phyloP scores from a whole-genome alignment of 2,113 vertebrate species.

The Phaethon lepturus region DNA sequence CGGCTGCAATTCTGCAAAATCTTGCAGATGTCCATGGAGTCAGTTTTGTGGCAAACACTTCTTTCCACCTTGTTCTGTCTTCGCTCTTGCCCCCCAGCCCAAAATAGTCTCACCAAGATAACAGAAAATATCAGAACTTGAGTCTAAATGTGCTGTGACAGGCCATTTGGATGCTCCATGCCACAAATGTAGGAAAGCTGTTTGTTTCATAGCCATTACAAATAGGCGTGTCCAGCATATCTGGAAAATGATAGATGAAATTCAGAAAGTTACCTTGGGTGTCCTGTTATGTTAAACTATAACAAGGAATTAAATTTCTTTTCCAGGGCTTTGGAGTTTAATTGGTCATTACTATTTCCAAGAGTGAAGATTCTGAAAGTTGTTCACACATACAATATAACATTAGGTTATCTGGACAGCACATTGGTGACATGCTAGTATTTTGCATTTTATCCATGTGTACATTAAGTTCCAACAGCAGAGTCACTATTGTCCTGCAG shows the following conservation, averaged over 20 bases:
- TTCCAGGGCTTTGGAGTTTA: not conserved
- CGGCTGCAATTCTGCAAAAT: not conserved
- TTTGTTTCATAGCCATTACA: not conserved
- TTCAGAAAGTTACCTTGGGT: not conserved
- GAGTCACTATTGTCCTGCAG: not conserved
- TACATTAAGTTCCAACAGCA: not conserved
- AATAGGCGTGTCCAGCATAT: not conserved
- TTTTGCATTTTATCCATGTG: not conserved
- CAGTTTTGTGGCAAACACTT: not conserved
- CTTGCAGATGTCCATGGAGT: not conserved
- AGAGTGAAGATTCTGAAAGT: not conserved
- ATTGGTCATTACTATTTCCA: not conserved
- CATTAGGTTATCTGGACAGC: not conserved
- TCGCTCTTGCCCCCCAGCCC: not conserved
- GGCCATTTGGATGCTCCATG: not conserved
- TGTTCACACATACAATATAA: not conserved
- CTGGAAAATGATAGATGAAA: not conserved
- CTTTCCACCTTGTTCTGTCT: not conserved
- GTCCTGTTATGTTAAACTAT: not conserved
- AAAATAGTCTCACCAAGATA: not conserved
- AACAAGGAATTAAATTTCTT: not conserved
- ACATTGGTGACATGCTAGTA: not conserved
- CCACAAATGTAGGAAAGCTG: not conserved
- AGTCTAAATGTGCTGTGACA: not conserved
- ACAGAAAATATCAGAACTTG: not conserved